phyloP scores from a whole-genome alignment of 2,888 invertebrate species.

The Notodonta ziczac region DNA sequence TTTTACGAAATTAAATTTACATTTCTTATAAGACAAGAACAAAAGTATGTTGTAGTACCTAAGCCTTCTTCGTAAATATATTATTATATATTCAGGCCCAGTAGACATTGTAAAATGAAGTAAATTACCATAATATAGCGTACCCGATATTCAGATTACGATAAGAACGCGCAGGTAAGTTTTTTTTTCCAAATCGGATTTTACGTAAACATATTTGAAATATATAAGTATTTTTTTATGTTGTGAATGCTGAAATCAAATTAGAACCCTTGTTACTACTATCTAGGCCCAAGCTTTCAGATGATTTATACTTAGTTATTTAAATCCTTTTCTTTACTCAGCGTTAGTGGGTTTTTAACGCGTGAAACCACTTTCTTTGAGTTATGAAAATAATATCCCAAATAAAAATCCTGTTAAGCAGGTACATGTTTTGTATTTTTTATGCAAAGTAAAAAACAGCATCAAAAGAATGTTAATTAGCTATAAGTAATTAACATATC shows the following conservation, averaged over 20 bases:
- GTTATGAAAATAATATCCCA: not conserved
- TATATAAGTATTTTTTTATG: not conserved
- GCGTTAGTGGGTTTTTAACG: not conserved
- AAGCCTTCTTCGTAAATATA: too few species aligned
- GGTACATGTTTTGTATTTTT: not conserved
- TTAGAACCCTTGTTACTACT: not conserved
- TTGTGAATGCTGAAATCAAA: not conserved
- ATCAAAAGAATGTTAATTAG: not conserved
- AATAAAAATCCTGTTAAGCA: not conserved
- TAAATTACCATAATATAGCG: not conserved
- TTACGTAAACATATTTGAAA: not conserved
- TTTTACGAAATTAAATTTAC: too few species aligned
- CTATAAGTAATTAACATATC: too few species aligned
- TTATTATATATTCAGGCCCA: not conserved
- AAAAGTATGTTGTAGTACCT: too few species aligned
- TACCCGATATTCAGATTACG: not conserved
- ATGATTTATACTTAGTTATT: not conserved
- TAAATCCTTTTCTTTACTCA: not conserved
- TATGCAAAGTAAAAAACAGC: not conserved
- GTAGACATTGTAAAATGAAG: not conserved
- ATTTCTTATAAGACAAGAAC: too few species aligned
- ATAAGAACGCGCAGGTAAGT: not conserved
- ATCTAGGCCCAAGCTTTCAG: not conserved
- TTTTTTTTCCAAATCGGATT: not conserved
- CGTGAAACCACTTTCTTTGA: conserved; percentile 1